A percentile compares a stretch with the other conserved stretches of the same genome.
Conservation (phyloP, 2,113 vertebrate genomes). For the Cyanistes caeruleus region DNA sequence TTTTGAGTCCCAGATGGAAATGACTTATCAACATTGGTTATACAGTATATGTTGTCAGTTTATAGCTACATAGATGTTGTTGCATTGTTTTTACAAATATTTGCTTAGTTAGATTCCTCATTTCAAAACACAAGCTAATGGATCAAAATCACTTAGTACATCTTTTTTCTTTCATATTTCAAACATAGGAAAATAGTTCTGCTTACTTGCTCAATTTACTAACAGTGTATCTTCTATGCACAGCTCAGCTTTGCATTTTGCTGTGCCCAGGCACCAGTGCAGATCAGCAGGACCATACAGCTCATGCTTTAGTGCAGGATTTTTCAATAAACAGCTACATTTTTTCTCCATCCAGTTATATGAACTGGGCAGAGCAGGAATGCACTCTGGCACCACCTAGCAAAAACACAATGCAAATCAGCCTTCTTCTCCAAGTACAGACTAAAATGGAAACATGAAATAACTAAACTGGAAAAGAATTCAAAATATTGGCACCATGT, state of each 20-base stretch:
- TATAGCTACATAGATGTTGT: not conserved
- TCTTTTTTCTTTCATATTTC: not conserved
- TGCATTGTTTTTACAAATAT: not conserved
- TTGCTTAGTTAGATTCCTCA: not conserved
- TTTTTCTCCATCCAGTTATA: not conserved
- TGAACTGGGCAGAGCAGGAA: not conserved
- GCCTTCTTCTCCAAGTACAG: not conserved
- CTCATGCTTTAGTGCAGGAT: not conserved
- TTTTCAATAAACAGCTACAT: not conserved
- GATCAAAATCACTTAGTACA: not conserved
- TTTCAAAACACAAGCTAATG: not conserved
- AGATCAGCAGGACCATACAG: not conserved
- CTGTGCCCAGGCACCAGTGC: not conserved
- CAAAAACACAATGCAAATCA: not conserved
- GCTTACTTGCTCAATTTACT: not conserved
- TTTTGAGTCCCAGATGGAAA: not conserved
- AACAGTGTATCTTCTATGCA: not conserved
- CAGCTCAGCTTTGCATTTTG: not conserved
- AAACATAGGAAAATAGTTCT: not conserved
- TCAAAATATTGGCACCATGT: not conserved
- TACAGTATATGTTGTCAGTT: not conserved
- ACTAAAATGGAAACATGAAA: not conserved
- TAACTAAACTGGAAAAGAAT: not conserved
- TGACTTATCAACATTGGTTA: not conserved
- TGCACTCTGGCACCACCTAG: constrained; percentile 50